phyloP scores from a whole-genome alignment of 2,797 vertebrate genomes.

The Myripristis jacobus region DNA sequence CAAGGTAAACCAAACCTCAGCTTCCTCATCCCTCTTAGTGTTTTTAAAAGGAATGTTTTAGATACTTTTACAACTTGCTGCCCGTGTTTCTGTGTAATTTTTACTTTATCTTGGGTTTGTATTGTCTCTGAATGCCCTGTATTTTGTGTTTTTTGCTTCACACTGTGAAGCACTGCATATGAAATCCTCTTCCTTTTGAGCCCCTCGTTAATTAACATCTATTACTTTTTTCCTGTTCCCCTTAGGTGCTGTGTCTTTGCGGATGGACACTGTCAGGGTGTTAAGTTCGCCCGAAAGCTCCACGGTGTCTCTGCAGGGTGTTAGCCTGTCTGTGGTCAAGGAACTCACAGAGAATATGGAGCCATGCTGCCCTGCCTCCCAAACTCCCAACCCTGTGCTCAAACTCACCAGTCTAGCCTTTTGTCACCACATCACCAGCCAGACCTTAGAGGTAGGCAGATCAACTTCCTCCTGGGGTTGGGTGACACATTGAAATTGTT shows the following conservation, averaged over 20 bases:
- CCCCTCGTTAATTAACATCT: not conserved
- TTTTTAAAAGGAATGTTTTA: no score
- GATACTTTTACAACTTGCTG: no score
- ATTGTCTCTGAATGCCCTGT: no score
- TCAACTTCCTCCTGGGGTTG: no score
- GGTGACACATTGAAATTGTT: no score
- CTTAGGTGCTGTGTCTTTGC: conserved; percentile 90
- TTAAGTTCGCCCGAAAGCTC: conserved; percentile 88
- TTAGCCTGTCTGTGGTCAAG: conserved; percentile 90
- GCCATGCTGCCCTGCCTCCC: conserved; percentile 87
- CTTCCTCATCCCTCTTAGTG: not conserved
- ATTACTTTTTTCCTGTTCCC: conserved; percentile 1
- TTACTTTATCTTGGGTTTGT: no score
- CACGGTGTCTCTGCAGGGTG: conserved; percentile 85
- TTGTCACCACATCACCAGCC: conserved; percentile 87
- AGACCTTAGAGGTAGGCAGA: conserved; percentile 88
- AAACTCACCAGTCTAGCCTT: conserved; percentile 85
- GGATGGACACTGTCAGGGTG: conserved; percentile 87
- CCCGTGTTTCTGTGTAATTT: no score
- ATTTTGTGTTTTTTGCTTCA: no score
- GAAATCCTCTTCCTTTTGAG: not conserved
- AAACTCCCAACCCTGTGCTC: conserved; percentile 84
- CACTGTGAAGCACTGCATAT: no score
- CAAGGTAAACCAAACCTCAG: no score
- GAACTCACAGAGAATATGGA: conserved; percentile 91